Evolutionary conservation across 1,140 invertebrate genomes (phyloP), one percentile per base, ranked within the genome.

Genomic region (Idris sp.): DNA sequence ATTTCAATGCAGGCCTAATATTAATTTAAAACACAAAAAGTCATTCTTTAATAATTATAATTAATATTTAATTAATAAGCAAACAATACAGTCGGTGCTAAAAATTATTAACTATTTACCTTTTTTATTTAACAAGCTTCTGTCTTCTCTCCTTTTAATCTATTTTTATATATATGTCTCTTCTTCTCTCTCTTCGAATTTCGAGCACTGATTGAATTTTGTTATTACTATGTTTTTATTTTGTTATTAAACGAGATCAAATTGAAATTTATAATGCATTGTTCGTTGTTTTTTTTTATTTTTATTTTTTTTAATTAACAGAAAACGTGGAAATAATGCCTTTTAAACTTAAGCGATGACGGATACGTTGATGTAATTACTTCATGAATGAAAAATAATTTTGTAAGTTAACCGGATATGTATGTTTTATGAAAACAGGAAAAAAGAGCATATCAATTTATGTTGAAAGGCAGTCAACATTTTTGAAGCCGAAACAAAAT

Each of bases 1-100:
- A 87, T 85, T 87, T 87, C 86, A 87, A 84, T 86, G 87, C 84
- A 87, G 74, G 76, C 22, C 82, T 81, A n/a, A 87, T 85, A 85
- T 82, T 82, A 84, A 84, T 83, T 84, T 85, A 84, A 83, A 80
- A 80, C 74, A 76, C 86, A 85, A 77, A 84, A 84, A 86, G 84
- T 86, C 82, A 86, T 81, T 86, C 81, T 82, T 84, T 81, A 84
- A 54, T 26, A 22, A 58, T 69, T 28, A 41, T 43, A 31, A 54
- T 48, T 69, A 49, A 58, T 71, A 71, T 56, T 49, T 51, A 54
- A 67, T 56, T 56, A 49, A 54, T 35, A 56, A 40, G 14, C 13
- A 16, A 61, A 61, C 10, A 22, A 31, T 49, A 28, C 44, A n/a
- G 30, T 49, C 44, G 56, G 43, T 61, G 56, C 56, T 62, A 9